Conservation (phyloP, 2,797 vertebrate species). For the Etheostoma nigrum region DNA sequence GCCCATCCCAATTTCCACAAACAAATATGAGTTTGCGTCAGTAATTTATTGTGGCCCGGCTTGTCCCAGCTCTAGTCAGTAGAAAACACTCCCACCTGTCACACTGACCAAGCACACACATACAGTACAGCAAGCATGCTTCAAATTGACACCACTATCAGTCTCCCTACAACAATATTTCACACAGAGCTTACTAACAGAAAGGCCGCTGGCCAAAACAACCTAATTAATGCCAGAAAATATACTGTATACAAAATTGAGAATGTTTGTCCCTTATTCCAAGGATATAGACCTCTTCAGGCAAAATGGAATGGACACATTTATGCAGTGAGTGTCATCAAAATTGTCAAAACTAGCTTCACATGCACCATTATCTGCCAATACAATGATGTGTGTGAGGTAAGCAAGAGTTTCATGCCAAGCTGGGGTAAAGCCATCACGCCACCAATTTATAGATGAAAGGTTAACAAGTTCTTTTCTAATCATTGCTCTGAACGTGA, state of each 20-base stretch:
- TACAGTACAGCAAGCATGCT: neutral
- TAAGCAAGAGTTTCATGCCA: neutral
- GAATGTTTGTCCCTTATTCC: neutral
- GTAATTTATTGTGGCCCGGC: slow-evolving; percentile 30
- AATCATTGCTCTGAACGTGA: neutral
- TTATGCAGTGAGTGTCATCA: slow-evolving; percentile 16
- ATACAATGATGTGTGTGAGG: neutral
- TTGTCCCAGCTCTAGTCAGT: slow-evolving; percentile 21
- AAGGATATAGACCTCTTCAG: slow-evolving; percentile 20
- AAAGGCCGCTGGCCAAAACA: slow-evolving; percentile 49
- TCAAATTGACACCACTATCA: neutral
- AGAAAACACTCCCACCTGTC: slow-evolving; percentile 18
- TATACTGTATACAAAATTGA: slow-evolving; percentile 11
- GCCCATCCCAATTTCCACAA: slow-evolving; percentile 23
- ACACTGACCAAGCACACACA: neutral
- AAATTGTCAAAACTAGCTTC: slow-evolving; percentile 31
- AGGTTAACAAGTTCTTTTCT: neutral
- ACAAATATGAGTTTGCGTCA: slow-evolving; percentile 38
- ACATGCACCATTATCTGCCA: neutral
- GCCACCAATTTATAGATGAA: neutral
- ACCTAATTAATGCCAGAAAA: slow-evolving; percentile 48
- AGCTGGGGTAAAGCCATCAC: neutral
- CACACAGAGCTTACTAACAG: slow-evolving; percentile 25
- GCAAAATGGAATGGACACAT: slow-evolving; percentile 20
- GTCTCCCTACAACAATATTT: slow-evolving; percentile 24